Base-by-base conservation (phyloP, 2,113 vertebrate species). In the Phylloscopus trochilus region DNA sequence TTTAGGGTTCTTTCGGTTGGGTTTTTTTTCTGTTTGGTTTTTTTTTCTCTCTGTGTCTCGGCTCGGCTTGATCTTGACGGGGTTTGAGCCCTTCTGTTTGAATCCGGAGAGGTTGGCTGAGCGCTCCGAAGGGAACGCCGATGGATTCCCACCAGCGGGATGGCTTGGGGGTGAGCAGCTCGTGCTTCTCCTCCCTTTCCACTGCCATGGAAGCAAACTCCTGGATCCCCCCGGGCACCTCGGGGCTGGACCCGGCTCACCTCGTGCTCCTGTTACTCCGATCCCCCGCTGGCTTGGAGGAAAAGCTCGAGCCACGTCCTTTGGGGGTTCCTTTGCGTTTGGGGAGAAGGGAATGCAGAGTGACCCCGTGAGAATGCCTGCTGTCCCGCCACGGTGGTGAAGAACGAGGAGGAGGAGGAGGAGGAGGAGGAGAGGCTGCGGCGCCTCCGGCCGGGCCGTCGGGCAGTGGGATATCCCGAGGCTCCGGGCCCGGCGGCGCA, bases 101-200 rank as follows among this genome's bases (percentile, higher is more conserved):
- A 82, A 88, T 92, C 73, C 86, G 79, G 93, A 96, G 59, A 93
- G 85, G 62, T 94, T 94, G 96, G 96, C 84, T 91, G 64, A 94
- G 92, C 41, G 72, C 96, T 96, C 21, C 28, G 12, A 90, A 79
- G 78, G 58, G 52, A 92, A 92, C 97, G 97, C 95, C 74, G 46
- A 9, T 60, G 62, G 76, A 82, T 92, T 94, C 74, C 91, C 49
- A 84, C 20, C 51, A 82, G 49, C 89, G 49, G 75, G 76, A 83
- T 63, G 86, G 83, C 89, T 96, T 26, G 79, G 90, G 91, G 93
- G 95, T 92, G 95, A 84, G 10, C 95, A 70, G 90, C 88, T 95
- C 53, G 60, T n/a, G 91, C 92, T 96, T 96, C 87, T 91, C 7
- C 2, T 92, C 66, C 83, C 6, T 95, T 93, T 78, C 91, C 90